Conservation (phyloP, 1,140 invertebrate species). For the Aphaenogaster ashmeadi region DNA sequence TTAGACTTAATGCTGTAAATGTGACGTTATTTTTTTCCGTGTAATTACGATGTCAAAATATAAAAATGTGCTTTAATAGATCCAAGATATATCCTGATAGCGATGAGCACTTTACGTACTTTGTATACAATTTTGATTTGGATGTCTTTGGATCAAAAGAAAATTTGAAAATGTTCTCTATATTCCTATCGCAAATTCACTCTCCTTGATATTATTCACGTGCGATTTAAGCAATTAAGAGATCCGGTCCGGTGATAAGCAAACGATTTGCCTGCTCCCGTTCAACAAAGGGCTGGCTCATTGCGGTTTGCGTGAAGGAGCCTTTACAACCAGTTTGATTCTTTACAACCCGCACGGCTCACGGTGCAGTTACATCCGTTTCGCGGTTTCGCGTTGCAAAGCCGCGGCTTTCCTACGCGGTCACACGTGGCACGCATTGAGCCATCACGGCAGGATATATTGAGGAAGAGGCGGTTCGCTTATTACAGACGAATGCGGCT, state of each 20-base stretch:
- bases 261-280: neutral
- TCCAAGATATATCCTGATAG: neutral
- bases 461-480: constrained; percentile 77
- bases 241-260: neutral
- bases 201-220: neutral
- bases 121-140: neutral
- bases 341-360: constrained; percentile 58
- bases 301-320: neutral
- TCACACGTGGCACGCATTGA: constrained; percentile 64
- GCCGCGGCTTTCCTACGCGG: constrained; percentile 59
- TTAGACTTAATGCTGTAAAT: too few relatives aligned
- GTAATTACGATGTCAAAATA: neutral
- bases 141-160: neutral
- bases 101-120: neutral
- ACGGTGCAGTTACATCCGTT: constrained; percentile 55
- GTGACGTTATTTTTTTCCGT: too few relatives aligned
- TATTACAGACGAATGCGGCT: constrained; percentile 70
- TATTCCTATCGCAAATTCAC: neutral
- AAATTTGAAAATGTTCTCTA: neutral
- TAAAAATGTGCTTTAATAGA: neutral
- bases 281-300: neutral
- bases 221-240: neutral
- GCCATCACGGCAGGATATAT: constrained; percentile 76
- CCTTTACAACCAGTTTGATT: neutral
- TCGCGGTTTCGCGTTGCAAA: constrained; percentile 64